Base-by-base conservation (phyloP, 1,140 invertebrate genomes). In the Papilio dardanus region DNA sequence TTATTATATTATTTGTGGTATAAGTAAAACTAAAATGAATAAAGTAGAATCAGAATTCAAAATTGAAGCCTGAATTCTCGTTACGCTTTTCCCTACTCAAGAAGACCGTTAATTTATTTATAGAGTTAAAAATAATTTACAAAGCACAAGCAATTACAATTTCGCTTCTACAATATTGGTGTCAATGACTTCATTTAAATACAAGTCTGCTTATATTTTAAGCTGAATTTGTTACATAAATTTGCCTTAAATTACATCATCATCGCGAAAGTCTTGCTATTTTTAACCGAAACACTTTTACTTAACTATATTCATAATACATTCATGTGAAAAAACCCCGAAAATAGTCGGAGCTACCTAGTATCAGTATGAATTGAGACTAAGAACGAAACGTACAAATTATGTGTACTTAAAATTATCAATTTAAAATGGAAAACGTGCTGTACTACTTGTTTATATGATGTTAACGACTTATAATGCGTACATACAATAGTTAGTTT, bases 111-210 rank as follows among this genome's bases (percentile, higher is more conserved):
- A 21, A 21, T 21, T 21, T 28, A 8, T 58, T 58, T 28, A 58
- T 58, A 2, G 10, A 14, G 10, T 58, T 28, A 58, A 24, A 62
- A 62, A 54, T 54, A 62, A 28, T 62, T 28, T 14, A 12, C 24
- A 62, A 30, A 62, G 30, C 24, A 62, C 24, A 62, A 58, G 24
- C 54, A 4, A 58, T 30, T 28, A 3, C 28, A 12, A 14, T 62
- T 62, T 62, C 12, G 21, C 14, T 24, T 62, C 24, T 62, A 30
- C 54, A 62, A 28, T 12, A 16, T 62, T 62, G 24, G 24, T 24
- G 54, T 62, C 54, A 62, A 62, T 62, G 54, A 14, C 24, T 28
- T 62, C 21, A 62, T 62, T 62, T 62, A 28, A 62, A 62, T 62
- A 62, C 54, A 30, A 62, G 24, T 30, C 24, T 46, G n/a, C 42